phyloP scores from a whole-genome alignment of 92 coral and sea anemone species.

The Heliopora coerulea region DNA sequence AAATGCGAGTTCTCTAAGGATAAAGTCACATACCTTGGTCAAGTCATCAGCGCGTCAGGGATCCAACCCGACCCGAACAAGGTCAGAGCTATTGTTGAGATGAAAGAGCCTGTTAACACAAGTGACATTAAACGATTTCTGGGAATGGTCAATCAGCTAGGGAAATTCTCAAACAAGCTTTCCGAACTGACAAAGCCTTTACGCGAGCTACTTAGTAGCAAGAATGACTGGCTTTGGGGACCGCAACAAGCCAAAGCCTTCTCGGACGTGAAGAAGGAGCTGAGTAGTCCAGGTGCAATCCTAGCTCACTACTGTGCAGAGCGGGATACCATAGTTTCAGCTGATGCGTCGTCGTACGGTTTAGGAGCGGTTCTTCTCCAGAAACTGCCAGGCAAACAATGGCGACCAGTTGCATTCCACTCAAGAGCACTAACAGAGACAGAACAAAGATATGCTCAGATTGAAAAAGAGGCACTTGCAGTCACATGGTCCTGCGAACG shows the following conservation, averaged over 20 bases:
- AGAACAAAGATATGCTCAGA: no score
- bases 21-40: conserved; percentile 58
- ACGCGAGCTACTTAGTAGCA: conserved; percentile 35
- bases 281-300: conserved; percentile 24
- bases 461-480: no score
- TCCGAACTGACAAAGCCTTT: conserved; percentile 47
- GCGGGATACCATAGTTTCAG: conserved; percentile 52
- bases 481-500: conserved; percentile 54
- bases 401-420: conserved; percentile 53
- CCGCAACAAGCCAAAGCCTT: conserved; percentile 42
- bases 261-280: conserved; percentile 31
- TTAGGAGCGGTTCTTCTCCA: conserved; percentile 61
- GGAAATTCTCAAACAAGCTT: conserved; percentile 48
- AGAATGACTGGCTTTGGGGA: conserved; percentile 41
- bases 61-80: no score
- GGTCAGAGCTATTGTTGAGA: conserved; percentile 51
- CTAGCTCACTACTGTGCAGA: conserved; percentile 44
- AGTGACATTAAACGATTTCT: conserved; percentile 56
- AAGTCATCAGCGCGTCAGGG: no score
- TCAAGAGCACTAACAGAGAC: conserved; percentile 58
- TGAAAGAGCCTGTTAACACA: conserved; percentile 41
- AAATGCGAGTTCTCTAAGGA: conserved; percentile 54
- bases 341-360: conserved; percentile 58
- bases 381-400: conserved; percentile 49
- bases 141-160: conserved; percentile 68